Base-by-base conservation (phyloP, 1,140 invertebrate genomes). In the Lepeophtheirus salmonis region DNA sequence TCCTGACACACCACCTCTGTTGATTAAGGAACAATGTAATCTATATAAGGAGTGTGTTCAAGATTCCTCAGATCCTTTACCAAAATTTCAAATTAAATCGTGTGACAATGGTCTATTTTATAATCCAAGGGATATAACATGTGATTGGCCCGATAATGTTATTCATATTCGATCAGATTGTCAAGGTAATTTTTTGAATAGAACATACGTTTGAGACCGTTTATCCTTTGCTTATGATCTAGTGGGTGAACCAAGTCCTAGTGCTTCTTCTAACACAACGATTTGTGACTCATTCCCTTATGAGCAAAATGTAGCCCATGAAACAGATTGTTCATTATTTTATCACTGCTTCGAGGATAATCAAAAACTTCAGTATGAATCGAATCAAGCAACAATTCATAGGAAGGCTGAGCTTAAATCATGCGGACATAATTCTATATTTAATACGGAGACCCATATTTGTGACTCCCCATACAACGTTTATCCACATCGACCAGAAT, bases 401-500 rank as follows among this genome's bases (percentile, higher is more conserved):
- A 41, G 30, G 30, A 41, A 41, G 30, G 30, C 30, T 41, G n/a
- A 41, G n/a, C 30, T 21, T 60, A 78, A 67, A 59, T 62, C 58
- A 10, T 83, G 80, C 61, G 76, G 74, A 1, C 67, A 71, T 1
- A 68, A 69, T 22, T 77, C 76, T 68, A 71, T 79, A 68, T 83
- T 77, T 64, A 80, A 83, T 70, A 76, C 81, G 51, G 65, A 70
- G 22, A 65, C 69, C 30, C 73, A 78, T 71, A 70, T 77, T 50
- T 77, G 83, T 68, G 76, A 83, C 67, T 74, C 80, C 75, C 74
- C 80, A 49, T 64, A 74, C 56, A 72, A 73, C 63, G 78, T 87
- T 55, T 64, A 76, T 21, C 54, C 71, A 65, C 66, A 78, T n/a
- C 73, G 80, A 68, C 76, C 82, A 56, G 69, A 80, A 62, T 83